phyloP scores from a whole-genome alignment of 2,113 vertebrate genomes.

The Murina feae region DNA sequence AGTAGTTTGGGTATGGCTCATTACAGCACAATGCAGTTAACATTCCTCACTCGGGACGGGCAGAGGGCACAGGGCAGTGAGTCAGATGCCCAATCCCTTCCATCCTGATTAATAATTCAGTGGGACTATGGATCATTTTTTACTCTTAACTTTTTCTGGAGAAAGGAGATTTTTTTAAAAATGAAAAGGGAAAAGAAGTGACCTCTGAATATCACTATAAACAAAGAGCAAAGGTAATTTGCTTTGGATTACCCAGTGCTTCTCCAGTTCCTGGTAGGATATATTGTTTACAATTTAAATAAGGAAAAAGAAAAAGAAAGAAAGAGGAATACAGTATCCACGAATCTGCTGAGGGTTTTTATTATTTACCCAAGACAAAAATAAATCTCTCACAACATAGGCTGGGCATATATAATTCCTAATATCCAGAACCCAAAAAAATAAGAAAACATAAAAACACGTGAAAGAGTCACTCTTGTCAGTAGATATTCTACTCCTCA shows the following conservation, averaged over 20 bases:
- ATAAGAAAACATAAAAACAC: background rate
- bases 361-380: constrained; percentile 41
- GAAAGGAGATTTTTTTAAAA: background rate
- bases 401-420: background rate
- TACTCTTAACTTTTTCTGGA: constrained; percentile 45
- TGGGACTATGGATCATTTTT: constrained; percentile 10
- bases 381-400: background rate
- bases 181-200: constrained; percentile 15
- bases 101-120: constrained; percentile 41
- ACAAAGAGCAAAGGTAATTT: constrained; percentile 70
- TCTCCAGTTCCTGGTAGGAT: constrained; percentile 48
- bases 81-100: background rate
- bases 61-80: background rate
- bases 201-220: constrained; percentile 42
- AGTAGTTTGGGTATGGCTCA: constrained; percentile 87
- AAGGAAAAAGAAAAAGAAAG: constrained; percentile 58
- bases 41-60: constrained; percentile 59
- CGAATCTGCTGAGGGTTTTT: constrained; percentile 51
- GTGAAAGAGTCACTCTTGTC: background rate
- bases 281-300: constrained; percentile 63
- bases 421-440: background rate
- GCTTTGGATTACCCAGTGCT: constrained; percentile 39
- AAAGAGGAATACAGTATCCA: constrained; percentile 17
- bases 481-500: background rate
- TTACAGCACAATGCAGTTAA: constrained; percentile 86